These are phyloP conservation scores for Druon quercuslanigerum DNA, from an alignment of 1,140 invertebrate species.

Conservation along the genomic window DNA sequence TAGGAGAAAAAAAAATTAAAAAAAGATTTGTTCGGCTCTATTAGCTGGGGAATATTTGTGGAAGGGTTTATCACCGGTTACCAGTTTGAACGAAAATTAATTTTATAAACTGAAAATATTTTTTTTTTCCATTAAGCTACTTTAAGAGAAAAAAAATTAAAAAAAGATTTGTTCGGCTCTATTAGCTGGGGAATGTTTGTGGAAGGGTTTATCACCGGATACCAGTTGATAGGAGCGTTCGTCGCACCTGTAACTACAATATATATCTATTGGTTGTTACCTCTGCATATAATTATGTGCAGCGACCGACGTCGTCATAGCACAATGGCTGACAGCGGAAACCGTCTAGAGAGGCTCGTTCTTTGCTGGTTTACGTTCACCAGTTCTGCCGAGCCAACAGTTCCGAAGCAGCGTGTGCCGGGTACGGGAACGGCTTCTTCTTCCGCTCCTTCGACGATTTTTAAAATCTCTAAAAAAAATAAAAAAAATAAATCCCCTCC, in stretches of 20 bases:
- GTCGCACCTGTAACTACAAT: constrained; percentile 1
- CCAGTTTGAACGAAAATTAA: too few species aligned
- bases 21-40: too few species aligned
- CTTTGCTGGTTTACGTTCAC: constrained; percentile 43
- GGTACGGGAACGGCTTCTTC: constrained; percentile 44
- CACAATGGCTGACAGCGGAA: constrained; percentile 50
- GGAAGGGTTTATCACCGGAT: neutral
- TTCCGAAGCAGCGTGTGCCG: constrained; percentile 57
- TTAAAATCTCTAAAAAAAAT: too few species aligned
- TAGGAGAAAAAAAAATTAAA: too few species aligned
- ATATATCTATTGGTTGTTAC: constrained; percentile 9
- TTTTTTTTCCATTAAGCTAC: too few species aligned
- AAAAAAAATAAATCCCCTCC: too few species aligned
- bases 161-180: too few species aligned
- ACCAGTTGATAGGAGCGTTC: neutral
- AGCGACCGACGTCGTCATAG: neutral
- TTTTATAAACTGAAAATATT: too few species aligned
- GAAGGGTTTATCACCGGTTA: too few species aligned
- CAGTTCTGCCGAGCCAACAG: constrained; percentile 41
- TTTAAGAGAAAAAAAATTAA: too few species aligned
- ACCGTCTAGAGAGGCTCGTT: constrained; percentile 45
- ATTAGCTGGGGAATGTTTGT: too few species aligned
- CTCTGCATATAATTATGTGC: constrained; percentile 24
- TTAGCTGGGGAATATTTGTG: too few species aligned
- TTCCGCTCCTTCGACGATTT: neutral